Conservation (phyloP, 2,888 invertebrate genomes). For the Chymomyza caudatula region DNA sequence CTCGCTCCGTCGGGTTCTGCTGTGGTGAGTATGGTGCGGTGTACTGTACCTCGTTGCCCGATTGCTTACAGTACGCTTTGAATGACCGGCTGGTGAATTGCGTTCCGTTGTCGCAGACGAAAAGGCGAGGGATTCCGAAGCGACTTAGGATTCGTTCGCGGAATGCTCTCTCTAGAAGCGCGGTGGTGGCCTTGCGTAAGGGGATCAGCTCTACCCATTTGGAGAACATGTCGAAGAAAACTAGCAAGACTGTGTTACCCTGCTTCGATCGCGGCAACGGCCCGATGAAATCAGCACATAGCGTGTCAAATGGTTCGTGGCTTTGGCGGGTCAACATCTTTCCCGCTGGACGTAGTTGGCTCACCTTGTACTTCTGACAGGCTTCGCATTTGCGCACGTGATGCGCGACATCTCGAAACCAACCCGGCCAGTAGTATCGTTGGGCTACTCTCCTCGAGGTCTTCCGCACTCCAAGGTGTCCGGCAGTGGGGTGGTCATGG, state of each 20-base stretch:
- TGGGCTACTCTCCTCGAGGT: conserved; percentile 12
- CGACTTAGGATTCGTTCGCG: conserved; percentile 11
- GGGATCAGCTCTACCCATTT: conserved; percentile 27
- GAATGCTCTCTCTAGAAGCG: not conserved
- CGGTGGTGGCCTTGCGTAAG: conserved; percentile 3
- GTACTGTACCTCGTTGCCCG: too few relatives aligned
- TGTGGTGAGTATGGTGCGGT: too few relatives aligned
- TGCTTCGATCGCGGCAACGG: conserved; percentile 24
- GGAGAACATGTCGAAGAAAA: conserved; percentile 23
- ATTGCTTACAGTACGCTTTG: too few relatives aligned
- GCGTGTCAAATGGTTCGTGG: conserved; percentile 1
- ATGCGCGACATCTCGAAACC: conserved; percentile 9
- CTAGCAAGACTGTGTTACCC: conserved; percentile 16
- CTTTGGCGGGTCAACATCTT: conserved; percentile 14
- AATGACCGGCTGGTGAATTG: conserved; percentile 12
- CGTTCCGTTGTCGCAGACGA: conserved; percentile 8
- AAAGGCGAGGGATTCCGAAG: conserved; percentile 12
- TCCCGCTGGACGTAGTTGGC: conserved; percentile 12
- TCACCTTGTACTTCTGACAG: conserved; percentile 22
- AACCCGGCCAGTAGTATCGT: conserved; percentile 30
- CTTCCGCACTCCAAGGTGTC: conserved; percentile 28
- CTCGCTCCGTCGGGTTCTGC: too few relatives aligned
- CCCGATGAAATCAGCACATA: conserved; percentile 24
- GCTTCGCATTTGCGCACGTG: conserved; percentile 15
- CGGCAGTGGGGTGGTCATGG: conserved; percentile 22